These are phyloP conservation scores for Arnoldichthys spilopterus DNA, from an alignment of 2,797 vertebrate species.

Conservation along the genomic window DNA sequence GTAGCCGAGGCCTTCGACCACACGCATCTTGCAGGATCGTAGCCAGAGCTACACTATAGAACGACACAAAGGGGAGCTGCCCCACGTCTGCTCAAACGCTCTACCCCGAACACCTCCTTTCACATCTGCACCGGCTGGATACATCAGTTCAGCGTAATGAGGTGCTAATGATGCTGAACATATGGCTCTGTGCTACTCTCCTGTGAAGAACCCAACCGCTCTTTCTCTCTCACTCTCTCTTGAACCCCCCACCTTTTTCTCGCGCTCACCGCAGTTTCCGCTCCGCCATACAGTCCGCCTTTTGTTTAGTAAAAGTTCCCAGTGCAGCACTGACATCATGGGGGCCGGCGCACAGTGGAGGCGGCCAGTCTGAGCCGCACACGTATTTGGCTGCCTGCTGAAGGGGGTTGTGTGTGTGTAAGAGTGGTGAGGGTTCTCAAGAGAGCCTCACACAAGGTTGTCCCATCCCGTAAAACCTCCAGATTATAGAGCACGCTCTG, in stretches of 20 bases:
- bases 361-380: constrained; percentile 70
- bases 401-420: constrained; percentile 58
- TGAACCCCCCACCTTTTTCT: constrained; percentile 30
- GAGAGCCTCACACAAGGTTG: constrained; percentile 66
- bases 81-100: constrained; percentile 37
- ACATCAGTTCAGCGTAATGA: constrained; percentile 63
- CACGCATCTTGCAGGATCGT: constrained; percentile 10
- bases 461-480: constrained; percentile 65
- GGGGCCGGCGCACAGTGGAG: constrained; percentile 63
- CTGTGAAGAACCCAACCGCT: constrained; percentile 61
- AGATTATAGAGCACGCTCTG: constrained; percentile 67
- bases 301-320: constrained; percentile 82
- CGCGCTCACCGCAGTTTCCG: constrained; percentile 65
- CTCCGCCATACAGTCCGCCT: constrained; percentile 78
- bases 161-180: constrained; percentile 78
- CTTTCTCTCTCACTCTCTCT: constrained; percentile 31
- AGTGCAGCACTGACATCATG: constrained; percentile 79
- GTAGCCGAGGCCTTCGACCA: constrained; percentile 12
- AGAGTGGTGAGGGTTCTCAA: constrained; percentile 46
- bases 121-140: constrained; percentile 53
- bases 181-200: constrained; percentile 61
- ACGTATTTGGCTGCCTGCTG: constrained; percentile 73
- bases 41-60: constrained; percentile 11
- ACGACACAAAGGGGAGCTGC: constrained; percentile 4
- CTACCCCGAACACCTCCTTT: constrained; percentile 23